A percentile compares a stretch with the other conserved stretches of the same genome.
Evolutionary conservation across 2,888 invertebrate genomes (phyloP).

Genomic region (Branchellion lobata): DNA sequence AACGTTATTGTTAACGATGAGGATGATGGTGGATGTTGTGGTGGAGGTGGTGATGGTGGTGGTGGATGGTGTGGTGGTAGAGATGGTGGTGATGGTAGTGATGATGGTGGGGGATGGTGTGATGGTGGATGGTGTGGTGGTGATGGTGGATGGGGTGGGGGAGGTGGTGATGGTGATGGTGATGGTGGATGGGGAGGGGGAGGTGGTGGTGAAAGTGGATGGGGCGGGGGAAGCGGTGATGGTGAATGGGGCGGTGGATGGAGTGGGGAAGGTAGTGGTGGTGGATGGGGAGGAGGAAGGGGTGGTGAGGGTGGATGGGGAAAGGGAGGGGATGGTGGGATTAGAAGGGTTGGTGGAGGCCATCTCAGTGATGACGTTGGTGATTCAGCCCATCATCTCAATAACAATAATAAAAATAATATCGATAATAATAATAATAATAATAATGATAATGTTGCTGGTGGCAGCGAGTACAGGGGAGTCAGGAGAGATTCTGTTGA

Average conservation of each 20-base stretch:
- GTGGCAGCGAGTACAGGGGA: neutral
- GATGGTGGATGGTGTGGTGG: neutral
- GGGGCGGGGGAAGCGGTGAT: no score
- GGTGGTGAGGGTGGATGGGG: no score
- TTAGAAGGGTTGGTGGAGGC: no score
- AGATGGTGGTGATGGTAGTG: neutral
- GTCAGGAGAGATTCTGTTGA: neutral
- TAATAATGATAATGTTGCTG: conserved; percentile 16
- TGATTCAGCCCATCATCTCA: neutral
- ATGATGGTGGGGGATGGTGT: neutral
- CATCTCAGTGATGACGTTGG: no score
- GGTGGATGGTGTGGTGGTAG: neutral
- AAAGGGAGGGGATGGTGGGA: no score
- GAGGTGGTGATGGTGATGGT: neutral
- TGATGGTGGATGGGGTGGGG: neutral
- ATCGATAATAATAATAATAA: neutral
- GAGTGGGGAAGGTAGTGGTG: no score
- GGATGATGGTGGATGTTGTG: neutral
- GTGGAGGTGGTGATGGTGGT: neutral
- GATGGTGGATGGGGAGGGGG: neutral
- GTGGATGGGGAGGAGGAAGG: no score
- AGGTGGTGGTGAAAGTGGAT: no score
- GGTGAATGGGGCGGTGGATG: no score
- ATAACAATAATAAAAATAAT: neutral
- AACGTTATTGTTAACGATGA: no score